Percentiles rank a stretch among this genome's conserved stretches.
phyloP scores from a whole-genome alignment of 2,113 vertebrate genomes.

The Glaucomys volans region DNA sequence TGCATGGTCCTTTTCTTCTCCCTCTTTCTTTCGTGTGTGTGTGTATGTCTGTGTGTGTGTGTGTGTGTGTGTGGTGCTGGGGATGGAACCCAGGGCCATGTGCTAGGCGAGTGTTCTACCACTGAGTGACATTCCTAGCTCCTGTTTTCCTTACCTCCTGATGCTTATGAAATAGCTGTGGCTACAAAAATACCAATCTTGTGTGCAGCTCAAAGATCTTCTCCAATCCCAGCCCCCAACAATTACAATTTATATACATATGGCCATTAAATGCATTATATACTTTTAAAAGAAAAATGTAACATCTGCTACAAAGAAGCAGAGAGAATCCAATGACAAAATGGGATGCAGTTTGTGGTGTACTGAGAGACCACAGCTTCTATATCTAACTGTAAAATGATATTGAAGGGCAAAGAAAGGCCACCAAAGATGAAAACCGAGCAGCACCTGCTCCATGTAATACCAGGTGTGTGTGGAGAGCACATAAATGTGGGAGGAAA shows the following conservation, averaged over 20 bases:
- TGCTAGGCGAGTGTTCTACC: not conserved
- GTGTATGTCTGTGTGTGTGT: no score
- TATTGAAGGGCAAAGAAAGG: not conserved
- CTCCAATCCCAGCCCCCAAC: not conserved
- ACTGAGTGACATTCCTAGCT: not conserved
- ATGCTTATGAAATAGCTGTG: not conserved
- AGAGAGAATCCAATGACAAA: not conserved
- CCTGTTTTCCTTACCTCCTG: not conserved
- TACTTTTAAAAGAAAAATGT: not conserved
- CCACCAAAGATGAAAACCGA: not conserved
- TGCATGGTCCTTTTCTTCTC: not conserved
- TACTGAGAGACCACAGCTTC: not conserved
- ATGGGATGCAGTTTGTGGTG: not conserved
- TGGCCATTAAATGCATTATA: not conserved
- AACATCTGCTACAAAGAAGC: not conserved
- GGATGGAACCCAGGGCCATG: no score
- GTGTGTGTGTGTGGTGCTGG: not conserved
- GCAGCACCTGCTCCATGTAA: rapidly evolving
- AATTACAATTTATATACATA: not conserved
- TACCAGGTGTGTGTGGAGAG: not conserved
- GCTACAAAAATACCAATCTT: not conserved
- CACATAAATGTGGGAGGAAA: not conserved
- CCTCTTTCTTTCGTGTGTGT: not conserved
- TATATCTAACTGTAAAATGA: not conserved
- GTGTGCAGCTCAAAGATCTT: not conserved